Conservation (phyloP, 2,113 vertebrate genomes). For the Clarias macrocephalus region DNA sequence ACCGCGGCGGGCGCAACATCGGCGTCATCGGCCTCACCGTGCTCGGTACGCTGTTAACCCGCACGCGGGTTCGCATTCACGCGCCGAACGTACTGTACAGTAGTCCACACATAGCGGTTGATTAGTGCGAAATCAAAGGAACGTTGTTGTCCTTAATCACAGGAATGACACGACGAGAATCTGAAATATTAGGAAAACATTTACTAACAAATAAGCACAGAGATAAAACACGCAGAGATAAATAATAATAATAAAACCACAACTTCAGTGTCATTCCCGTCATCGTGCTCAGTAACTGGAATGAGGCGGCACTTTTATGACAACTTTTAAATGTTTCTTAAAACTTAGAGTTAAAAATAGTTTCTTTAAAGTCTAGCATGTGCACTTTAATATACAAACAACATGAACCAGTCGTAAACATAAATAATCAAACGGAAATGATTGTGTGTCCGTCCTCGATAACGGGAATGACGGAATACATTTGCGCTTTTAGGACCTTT, state of each 20-base stretch:
- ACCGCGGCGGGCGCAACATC: conserved; percentile 91
- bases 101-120: not conserved
- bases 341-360: no score
- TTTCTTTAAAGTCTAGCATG: not conserved
- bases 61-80: not conserved
- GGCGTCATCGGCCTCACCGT: conserved; percentile 96
- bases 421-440: not conserved
- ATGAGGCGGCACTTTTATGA: no score
- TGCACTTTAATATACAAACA: not conserved
- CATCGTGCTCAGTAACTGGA: no score
- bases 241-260: no score
- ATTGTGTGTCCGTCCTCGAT: not conserved
- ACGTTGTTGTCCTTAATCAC: not conserved
- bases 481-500: no score
- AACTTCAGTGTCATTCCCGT: no score
- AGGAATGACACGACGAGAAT: not conserved
- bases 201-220: no score
- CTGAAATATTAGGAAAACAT: not conserved
- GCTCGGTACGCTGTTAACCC: conserved; percentile 75
- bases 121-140: not conserved
- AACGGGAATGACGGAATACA: not conserved
- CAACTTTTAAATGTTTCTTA: no score
- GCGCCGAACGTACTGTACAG: not conserved
- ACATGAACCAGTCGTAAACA: not conserved
- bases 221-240: no score